Evolutionary conservation across 2,113 vertebrate species (phyloP).

Genomic region (Tenrec ecaudatus): DNA sequence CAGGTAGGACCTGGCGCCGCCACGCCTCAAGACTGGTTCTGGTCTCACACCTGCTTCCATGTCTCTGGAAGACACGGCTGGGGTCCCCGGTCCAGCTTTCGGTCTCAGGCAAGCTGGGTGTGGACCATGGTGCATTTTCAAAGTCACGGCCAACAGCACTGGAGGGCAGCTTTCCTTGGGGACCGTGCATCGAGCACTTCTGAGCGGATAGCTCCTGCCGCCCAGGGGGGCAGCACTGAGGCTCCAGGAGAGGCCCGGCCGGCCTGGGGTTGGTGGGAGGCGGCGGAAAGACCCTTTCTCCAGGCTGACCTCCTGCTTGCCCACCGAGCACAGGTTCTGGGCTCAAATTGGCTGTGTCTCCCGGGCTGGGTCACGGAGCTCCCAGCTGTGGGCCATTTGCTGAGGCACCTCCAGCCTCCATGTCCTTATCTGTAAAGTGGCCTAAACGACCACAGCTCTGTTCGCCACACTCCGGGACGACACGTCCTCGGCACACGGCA

Average conservation of each 20-base stretch:
- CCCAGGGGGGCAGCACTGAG: accelerated
- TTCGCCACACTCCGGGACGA: not conserved
- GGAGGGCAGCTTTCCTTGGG: not conserved
- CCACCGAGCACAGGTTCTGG: not conserved
- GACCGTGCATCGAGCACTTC: not conserved
- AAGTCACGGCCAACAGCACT: not conserved
- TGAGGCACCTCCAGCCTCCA: not conserved
- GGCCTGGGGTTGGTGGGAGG: not conserved
- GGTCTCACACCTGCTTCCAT: not conserved
- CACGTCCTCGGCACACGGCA: too few species aligned
- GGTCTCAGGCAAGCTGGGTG: not conserved
- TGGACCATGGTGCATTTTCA: not conserved
- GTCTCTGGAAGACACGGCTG: not conserved
- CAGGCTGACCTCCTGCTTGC: not conserved
- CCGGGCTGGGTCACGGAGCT: not conserved
- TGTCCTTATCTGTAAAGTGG: not conserved
- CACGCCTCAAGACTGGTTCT: not conserved
- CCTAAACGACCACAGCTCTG: accelerated
- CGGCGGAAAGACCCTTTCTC: accelerated
- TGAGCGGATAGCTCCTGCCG: accelerated
- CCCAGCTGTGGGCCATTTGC: not conserved
- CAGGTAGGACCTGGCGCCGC: too few species aligned
- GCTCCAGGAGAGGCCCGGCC: not conserved
- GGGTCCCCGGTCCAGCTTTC: not conserved
- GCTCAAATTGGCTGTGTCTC: not conserved